Base-by-base conservation (phyloP, 2,797 vertebrate species). In the Melanotaenia pygmaea region DNA sequence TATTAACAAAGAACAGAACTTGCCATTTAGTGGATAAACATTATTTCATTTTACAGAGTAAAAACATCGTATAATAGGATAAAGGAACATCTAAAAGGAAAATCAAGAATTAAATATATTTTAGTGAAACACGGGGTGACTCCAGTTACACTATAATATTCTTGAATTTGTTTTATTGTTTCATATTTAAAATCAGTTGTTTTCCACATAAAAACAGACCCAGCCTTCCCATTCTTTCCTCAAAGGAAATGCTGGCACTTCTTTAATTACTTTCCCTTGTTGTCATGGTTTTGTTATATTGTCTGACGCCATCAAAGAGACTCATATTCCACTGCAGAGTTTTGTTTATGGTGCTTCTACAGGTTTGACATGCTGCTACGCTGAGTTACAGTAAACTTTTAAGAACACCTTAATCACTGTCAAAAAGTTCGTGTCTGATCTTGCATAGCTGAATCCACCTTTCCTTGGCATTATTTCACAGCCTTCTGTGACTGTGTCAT, bases 401-500 rank as follows among this genome's bases (percentile, higher is more conserved):
- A n/a, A 22, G 35, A 37, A 26, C 18, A 14, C 12, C 3, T 47
- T 47, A 30, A 26, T 38, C 18, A 1, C 1, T 20, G 30, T 59
- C 45, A 22, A 47, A 47, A 50, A 50, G 54, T 72, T 64, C 40
- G 3, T 28, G 28, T 56, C 40, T 40, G 24, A 3, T 30, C 34
- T 20, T 20, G 34, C 34, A 3, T 20, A 26, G 28, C 32, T 16
- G 28, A 53, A 40, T 34, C 54, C 18, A 14, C 24, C 28, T 72
- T 40, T 64, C 57, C 26, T 54, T 65, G 37, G 64, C 20, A 26
- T 61, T 28, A 45, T 59, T 18, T 34, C 22, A 10, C 53, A n/a
- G 38, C 58, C 50, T 59, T 67, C 57, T 7, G 37, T 45, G 51
- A 40, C 56, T 51, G 14, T 35, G 43, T 8, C 57, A 54, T 73